A percentile compares a stretch with the other conserved stretches of the same genome.
phyloP scores from a whole-genome alignment of 2,888 invertebrate genomes.

The Pediacus dermestoides region DNA sequence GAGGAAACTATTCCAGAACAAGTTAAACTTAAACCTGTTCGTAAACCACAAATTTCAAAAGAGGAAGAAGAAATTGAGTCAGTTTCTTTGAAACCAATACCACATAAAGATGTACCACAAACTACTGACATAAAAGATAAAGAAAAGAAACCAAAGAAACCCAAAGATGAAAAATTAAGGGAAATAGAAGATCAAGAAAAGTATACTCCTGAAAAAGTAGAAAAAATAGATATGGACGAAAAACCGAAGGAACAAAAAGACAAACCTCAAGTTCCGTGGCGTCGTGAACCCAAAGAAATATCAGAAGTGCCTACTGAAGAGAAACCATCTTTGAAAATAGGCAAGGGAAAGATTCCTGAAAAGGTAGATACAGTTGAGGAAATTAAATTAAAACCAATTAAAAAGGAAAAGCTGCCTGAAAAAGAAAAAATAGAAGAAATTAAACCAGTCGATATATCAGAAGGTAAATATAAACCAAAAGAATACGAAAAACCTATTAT shows the following conservation, averaged over 20 bases:
- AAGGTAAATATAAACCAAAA: slow-evolving; percentile 37
- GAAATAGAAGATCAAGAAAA: slow-evolving; percentile 22
- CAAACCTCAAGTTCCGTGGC: slow-evolving; percentile 40
- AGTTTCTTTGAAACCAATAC: slow-evolving; percentile 7
- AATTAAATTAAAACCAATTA: slow-evolving; percentile 43
- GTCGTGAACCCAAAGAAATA: slow-evolving; percentile 45
- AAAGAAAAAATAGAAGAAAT: slow-evolving; percentile 40
- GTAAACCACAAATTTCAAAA: slow-evolving; percentile 13
- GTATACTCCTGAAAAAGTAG: slow-evolving; percentile 35
- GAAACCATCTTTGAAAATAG: slow-evolving; percentile 39
- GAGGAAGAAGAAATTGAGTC: slow-evolving; percentile 14
- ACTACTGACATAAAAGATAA: slow-evolving; percentile 20
- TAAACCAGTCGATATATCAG: slow-evolving; percentile 38
- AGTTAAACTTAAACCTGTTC: slow-evolving; percentile 31
- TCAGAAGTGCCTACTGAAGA: slow-evolving; percentile 37
- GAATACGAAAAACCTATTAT: slow-evolving; percentile 45
- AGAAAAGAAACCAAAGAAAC: slow-evolving; percentile 19
- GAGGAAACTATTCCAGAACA: slow-evolving; percentile 35
- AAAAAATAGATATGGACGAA: slow-evolving; percentile 36
- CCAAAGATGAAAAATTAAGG: slow-evolving; percentile 7
- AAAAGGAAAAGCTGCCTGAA: slow-evolving; percentile 32
- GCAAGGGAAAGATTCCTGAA: slow-evolving; percentile 45
- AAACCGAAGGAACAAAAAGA: slow-evolving; percentile 37
- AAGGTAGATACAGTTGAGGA: slow-evolving; percentile 40
- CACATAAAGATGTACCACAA: slow-evolving; percentile 14